phyloP scores from a whole-genome alignment of 2,888 invertebrate species.

The Argynnis bischoffii region DNA sequence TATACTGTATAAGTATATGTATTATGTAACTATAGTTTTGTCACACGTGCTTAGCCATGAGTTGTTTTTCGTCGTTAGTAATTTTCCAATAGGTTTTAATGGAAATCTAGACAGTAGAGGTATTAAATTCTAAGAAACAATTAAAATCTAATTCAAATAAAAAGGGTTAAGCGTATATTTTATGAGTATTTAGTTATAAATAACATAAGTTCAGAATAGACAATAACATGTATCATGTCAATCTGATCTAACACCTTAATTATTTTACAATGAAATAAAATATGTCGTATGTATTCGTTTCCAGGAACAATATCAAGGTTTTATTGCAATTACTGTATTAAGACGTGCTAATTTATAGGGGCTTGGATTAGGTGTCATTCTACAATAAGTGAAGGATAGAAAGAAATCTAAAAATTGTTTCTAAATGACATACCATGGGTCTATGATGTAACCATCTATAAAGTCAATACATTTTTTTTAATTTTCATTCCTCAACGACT shows the following conservation, averaged over 20 bases:
- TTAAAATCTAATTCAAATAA: conserved; percentile 3
- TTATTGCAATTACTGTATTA: neutral
- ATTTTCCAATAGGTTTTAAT: conserved; percentile 4
- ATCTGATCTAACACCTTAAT: conserved; percentile 16
- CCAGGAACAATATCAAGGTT: conserved; percentile 11
- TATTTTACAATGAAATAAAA: conserved; percentile 7
- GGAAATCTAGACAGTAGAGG: conserved; percentile 10
- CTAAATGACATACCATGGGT: no score
- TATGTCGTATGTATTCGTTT: conserved; percentile 13
- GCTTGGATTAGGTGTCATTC: no score
- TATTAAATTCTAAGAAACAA: conserved; percentile 15
- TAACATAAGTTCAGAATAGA: neutral
- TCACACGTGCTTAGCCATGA: neutral
- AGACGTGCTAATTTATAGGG: no score
- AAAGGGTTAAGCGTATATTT: conserved; percentile 6
- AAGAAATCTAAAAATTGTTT: no score
- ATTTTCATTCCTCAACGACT: no score
- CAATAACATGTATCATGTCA: conserved; percentile 7
- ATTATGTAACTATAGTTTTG: no score
- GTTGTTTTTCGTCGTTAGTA: conserved; percentile 1
- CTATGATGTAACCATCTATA: no score
- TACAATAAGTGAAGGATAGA: no score
- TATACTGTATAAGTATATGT: no score
- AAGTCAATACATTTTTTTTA: no score
- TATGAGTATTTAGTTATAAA: neutral